phyloP scores from a whole-genome alignment of 1,140 invertebrate genomes.

The Drosophila tsacasi region DNA sequence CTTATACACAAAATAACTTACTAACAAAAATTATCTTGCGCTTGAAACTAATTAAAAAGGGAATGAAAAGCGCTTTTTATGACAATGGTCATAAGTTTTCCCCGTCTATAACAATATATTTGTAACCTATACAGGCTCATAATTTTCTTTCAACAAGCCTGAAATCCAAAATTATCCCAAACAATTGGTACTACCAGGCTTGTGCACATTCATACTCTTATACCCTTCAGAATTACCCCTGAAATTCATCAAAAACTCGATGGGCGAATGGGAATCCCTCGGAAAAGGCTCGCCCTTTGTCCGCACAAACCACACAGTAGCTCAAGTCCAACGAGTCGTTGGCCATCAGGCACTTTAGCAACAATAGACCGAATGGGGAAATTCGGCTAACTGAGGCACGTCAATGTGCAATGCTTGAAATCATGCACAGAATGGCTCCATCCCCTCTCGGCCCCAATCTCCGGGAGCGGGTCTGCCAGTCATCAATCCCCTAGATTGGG shows the following conservation, averaged over 20 bases:
- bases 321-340: slow-evolving; percentile 34
- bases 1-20: no score
- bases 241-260: slow-evolving; percentile 6
- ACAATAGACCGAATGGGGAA: slow-evolving; percentile 28
- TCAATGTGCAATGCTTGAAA: slow-evolving; percentile 46
- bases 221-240: not conserved
- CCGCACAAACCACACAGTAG: slow-evolving; percentile 18
- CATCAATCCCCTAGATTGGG: slow-evolving; percentile 34
- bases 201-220: not conserved
- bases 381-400: slow-evolving; percentile 11
- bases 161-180: slow-evolving; percentile 1
- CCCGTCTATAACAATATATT: not conserved
- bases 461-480: slow-evolving; percentile 28
- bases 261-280: not conserved
- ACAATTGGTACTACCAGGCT: not conserved
- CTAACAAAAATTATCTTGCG: no score
- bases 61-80: not conserved
- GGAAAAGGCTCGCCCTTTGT: slow-evolving; percentile 18
- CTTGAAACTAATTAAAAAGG: not conserved
- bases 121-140: not conserved
- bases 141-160: not conserved
- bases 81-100: no score
- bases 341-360: slow-evolving; percentile 44
- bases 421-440: slow-evolving; percentile 32
- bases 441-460: slow-evolving; percentile 7